Evolutionary conservation across 2,888 invertebrate genomes (phyloP).

Genomic region (Agapetus fuscipes): DNA sequence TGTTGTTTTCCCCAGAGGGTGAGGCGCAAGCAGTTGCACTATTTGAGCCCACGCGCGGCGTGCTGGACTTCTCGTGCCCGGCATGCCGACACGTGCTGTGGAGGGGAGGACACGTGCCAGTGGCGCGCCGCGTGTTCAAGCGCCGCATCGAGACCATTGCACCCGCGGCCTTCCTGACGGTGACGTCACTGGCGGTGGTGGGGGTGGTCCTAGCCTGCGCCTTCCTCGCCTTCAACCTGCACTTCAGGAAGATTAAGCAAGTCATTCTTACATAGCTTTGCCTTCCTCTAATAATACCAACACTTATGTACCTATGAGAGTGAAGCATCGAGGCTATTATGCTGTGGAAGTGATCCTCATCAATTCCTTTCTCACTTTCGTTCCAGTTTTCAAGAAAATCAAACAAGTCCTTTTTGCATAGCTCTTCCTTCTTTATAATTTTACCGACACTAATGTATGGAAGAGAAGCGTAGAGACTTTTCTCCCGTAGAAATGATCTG

Average conservation of each 20-base stretch:
- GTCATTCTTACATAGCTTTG: too few species aligned
- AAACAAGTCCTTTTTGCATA: too few species aligned
- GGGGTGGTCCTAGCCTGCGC: slow-evolving; percentile 67
- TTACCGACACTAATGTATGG: too few species aligned
- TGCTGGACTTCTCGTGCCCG: slow-evolving; percentile 58
- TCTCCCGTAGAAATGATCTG: too few species aligned
- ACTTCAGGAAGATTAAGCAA: slow-evolving; percentile 73
- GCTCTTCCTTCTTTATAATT: too few species aligned
- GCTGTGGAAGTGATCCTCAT: too few species aligned
- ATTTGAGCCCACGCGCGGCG: slow-evolving; percentile 50
- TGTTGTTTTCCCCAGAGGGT: slow-evolving; percentile 49
- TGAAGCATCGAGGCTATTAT: too few species aligned
- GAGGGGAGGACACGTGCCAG: slow-evolving; percentile 66
- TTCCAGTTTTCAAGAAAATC: too few species aligned
- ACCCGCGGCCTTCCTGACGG: slow-evolving; percentile 62
- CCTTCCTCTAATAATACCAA: too few species aligned
- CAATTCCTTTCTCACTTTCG: too few species aligned
- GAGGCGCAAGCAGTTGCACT: slow-evolving; percentile 63
- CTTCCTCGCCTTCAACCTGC: slow-evolving; percentile 74
- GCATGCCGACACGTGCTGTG: slow-evolving; percentile 60
- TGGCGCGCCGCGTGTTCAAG: slow-evolving; percentile 67
- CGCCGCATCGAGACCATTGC: slow-evolving; percentile 68
- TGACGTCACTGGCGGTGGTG: slow-evolving; percentile 60
- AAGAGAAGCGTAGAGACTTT: too few species aligned
- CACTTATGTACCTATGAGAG: too few species aligned